Evolutionary conservation across 2,797 vertebrate species (phyloP), one percentile per base, ranked within the genome.

Genomic region (Sciurus carolinensis): DNA sequence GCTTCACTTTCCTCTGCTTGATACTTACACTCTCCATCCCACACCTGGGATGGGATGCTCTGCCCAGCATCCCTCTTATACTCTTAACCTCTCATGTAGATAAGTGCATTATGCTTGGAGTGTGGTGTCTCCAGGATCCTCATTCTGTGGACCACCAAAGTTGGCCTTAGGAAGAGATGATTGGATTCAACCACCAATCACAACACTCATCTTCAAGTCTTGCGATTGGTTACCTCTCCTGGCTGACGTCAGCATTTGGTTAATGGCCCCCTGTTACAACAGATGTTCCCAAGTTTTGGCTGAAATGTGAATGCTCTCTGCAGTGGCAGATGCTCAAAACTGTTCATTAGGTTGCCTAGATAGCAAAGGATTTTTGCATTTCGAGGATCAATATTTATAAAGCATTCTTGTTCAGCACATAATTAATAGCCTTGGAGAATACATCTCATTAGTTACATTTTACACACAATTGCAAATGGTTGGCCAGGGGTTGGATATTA

Each of bases 351-450:
- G 36, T 86, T 93, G 87, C 77, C 72, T 83, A 26, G 66, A 97
- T 87, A 87, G 83, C 47, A 42, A 50, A 94, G 69, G 73, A 93
- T 96, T 93, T 64, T 50, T 87, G 80, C 18, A 52, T 95, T 90
- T 81, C 52, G 75, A 94, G 87, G 84, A 97, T 80, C 50, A 90
- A 75, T 86, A 94, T 75, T 28, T 92, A 95, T 86, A 96, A 97
- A 81, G 67, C 83, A 57, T 95, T 95, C 88, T 72, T 90, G 72
- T 92, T 91, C 57, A 9, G 67, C 76, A 42, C 24, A 89, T 82
- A 96, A 95, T 95, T 96, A 91, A 94, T 85, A 94, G 57, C 59
- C 92, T 91, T 91, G 66, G 75, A 96, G 71, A 97, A 86, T 52
- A 93, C 17, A 81, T 28, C 59, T 93, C 91, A 72, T 94, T 95